Percentiles rank a stretch among this genome's conserved stretches.
These are phyloP conservation scores for Branchipolynoe longqiensis DNA, from an alignment of 2,888 invertebrate genomes.

Conservation along the genomic window DNA sequence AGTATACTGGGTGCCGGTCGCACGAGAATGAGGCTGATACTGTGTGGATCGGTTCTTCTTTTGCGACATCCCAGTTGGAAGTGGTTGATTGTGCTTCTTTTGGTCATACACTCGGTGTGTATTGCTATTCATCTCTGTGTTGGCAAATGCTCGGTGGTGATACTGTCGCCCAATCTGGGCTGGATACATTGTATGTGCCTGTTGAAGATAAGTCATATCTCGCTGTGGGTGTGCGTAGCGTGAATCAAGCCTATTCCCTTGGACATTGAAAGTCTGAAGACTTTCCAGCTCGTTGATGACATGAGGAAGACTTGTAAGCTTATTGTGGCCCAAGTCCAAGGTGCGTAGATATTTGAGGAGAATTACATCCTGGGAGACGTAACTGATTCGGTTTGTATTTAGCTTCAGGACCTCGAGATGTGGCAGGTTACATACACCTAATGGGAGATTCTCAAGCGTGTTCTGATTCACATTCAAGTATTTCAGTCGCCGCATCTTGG, in stretches of 20 bases:
- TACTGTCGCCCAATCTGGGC: constrained; percentile 45
- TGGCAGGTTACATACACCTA: constrained; percentile 74
- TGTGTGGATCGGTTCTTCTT: constrained; percentile 37
- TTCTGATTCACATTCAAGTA: constrained; percentile 76
- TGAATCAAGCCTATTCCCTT: constrained; percentile 72
- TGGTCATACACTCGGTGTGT: constrained; percentile 8
- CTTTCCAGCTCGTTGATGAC: constrained; percentile 75
- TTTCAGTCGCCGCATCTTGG: constrained; percentile 72
- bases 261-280: constrained; percentile 77
- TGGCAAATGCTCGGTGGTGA: not conserved
- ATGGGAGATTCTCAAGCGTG: constrained; percentile 75
- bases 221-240: not conserved
- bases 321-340: constrained; percentile 78
- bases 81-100: constrained; percentile 16
- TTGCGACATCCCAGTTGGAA: not conserved
- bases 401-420: constrained; percentile 74
- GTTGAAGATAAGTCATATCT: not conserved
- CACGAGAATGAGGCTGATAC: constrained; percentile 54
- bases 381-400: constrained; percentile 74
- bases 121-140: not conserved
- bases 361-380: constrained; percentile 77
- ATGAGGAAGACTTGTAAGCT: constrained; percentile 74
- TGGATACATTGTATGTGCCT: constrained; percentile 7
- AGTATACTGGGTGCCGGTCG: constrained; percentile 52
- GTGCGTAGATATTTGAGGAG: constrained; percentile 73